Evolutionary conservation across 2,797 vertebrate genomes (phyloP).

Genomic region (Hoplostethus atlanticus): DNA sequence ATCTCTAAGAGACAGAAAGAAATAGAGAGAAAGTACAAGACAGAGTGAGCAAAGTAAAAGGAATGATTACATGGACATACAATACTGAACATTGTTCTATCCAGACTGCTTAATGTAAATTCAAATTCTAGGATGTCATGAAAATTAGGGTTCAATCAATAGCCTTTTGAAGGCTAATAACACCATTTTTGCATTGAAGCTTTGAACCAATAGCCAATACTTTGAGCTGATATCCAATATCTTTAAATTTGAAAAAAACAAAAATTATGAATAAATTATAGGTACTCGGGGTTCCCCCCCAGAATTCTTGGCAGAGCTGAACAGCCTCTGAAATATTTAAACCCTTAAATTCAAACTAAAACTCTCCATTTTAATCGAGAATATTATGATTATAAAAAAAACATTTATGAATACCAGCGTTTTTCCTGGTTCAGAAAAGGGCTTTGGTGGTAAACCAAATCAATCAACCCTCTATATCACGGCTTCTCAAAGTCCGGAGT

Average conservation of each 20-base stretch:
- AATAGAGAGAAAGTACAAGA: conserved; percentile 12
- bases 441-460: too few species aligned
- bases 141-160: not conserved
- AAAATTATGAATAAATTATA: not conserved
- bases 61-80: not conserved
- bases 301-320: not conserved
- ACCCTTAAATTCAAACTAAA: not conserved
- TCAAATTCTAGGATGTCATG: not conserved
- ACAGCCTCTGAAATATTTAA: not conserved
- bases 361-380: not conserved
- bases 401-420: not conserved
- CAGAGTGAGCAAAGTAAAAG: conserved; percentile 8
- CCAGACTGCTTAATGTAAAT: not conserved
- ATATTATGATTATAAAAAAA: not conserved
- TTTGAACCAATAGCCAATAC: too few species aligned
- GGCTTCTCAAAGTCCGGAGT: too few species aligned
- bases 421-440: too few species aligned
- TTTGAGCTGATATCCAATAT: too few species aligned
- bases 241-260: too few species aligned
- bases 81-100: not conserved
- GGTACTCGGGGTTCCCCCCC: not conserved
- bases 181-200: too few species aligned
- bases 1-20: conserved; percentile 83
- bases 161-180: not conserved
- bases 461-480: too few species aligned